Evolutionary conservation across 1,140 invertebrate species (phyloP).

Genomic region (Apis laboriosa): DNA sequence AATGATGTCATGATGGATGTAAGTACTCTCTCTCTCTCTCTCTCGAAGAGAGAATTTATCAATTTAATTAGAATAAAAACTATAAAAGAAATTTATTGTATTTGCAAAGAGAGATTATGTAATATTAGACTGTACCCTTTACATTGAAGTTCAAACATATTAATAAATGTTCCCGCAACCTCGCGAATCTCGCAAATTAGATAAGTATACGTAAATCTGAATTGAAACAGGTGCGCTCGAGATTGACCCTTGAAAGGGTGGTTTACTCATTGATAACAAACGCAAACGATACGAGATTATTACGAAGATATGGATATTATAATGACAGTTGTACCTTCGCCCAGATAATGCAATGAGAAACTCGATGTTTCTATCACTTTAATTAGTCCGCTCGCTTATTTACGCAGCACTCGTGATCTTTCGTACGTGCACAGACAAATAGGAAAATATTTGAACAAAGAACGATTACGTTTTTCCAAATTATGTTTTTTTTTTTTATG

Average conservation of each 20-base stretch:
- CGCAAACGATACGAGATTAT: conserved; percentile 67
- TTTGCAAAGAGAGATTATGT: too few relatives aligned
- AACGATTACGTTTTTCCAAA: not conserved
- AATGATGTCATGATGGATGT: too few relatives aligned
- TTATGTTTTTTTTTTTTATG: not conserved
- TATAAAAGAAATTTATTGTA: too few relatives aligned
- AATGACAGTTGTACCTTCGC: conserved; percentile 51
- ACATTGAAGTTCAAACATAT: not conserved
- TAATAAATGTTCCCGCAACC: not conserved
- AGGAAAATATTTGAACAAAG: conserved; percentile 24
- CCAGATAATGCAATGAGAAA: conserved; percentile 47
- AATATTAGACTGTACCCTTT: too few relatives aligned
- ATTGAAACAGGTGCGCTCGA: conserved; percentile 5
- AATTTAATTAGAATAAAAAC: too few relatives aligned
- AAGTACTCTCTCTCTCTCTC: too few relatives aligned
- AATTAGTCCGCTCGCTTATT: conserved; percentile 56
- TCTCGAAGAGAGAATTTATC: too few relatives aligned
- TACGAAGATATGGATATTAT: conserved; percentile 64
- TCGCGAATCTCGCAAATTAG: not conserved
- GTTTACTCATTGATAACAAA: conserved; percentile 68
- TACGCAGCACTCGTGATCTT: conserved; percentile 57
- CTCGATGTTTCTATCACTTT: conserved; percentile 49
- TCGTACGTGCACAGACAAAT: not conserved
- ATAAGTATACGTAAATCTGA: not conserved
- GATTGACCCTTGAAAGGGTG: conserved; percentile 50